Evolutionary conservation across 2,113 vertebrate genomes (phyloP), one percentile per base, ranked within the genome.

Genomic region (Tragelaphus buxtoni): DNA sequence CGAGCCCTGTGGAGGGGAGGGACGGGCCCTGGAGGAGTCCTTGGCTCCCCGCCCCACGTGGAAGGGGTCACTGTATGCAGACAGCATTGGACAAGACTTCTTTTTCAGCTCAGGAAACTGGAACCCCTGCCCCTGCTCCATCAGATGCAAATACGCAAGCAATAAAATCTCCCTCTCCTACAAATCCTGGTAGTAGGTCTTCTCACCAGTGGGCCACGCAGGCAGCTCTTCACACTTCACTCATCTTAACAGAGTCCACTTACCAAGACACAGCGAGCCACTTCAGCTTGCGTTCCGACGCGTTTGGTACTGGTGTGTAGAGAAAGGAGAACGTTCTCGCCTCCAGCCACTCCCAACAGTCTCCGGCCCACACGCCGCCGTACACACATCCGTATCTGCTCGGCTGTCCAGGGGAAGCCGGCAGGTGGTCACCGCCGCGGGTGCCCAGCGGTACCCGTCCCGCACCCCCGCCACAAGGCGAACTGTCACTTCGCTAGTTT

Each of bases 41-140:
- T 1, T 56, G 58, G 77, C 84, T 83, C 26, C 61, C 26, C 10
- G 45, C 56, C 24, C 51, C 42, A 18, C 20, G 2, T 47, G 55
- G 74, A 76, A 77, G 45, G 58, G n/a, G n/a, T 55, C 42, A 3
- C 93, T 76, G 47, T 51, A 28, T 80, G 81, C 63, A 86, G 53
- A 45, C 35, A 56, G 39, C 74, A 30, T 55, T 45, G 65, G 61
- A 69, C 56, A 14, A 20, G 6, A 9, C 61, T 53, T 86, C 17
- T 39, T 79, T 95, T 86, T 72, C 94, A 94, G 79, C 65, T 94
- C 94, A 94, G 95, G 82, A 96, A 96, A 35, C 55, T 24, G 87
- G 61, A 53, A 58, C 9, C n/a, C 80, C 77, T 51, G 47, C 56
- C 95, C 69, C 18, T n/a, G 2, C 69, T 20, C 42, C 26, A 63